Evolutionary conservation across 2,797 vertebrate species (phyloP).

Genomic region (Gymnothorax javanicus): DNA sequence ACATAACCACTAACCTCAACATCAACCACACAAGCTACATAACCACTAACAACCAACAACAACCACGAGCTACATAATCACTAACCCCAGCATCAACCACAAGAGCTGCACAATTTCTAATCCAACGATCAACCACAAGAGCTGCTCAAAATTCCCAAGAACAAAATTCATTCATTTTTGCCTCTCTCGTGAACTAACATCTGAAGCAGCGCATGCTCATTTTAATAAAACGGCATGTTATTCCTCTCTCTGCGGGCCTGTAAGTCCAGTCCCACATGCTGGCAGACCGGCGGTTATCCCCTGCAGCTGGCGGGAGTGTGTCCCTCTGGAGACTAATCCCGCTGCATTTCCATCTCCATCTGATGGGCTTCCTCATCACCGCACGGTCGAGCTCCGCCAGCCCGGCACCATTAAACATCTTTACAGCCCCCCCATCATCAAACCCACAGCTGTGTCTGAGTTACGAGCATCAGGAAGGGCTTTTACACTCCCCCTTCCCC

Average conservation of each 20-base stretch:
- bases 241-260: too few species aligned
- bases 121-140: background rate
- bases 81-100: background rate
- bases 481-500: constrained; percentile 14
- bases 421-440: constrained; percentile 36
- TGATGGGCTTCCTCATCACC: constrained; percentile 25
- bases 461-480: background rate
- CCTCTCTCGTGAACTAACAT: background rate
- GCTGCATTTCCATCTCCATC: constrained; percentile 10
- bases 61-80: background rate
- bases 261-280: background rate
- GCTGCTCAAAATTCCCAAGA: background rate
- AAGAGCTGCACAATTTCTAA: background rate
- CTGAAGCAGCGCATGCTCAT: too few species aligned
- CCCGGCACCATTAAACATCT: constrained; percentile 34
- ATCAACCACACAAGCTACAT: background rate
- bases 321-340: background rate
- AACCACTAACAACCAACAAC: background rate
- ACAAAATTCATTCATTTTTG: background rate
- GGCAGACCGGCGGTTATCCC: background rate
- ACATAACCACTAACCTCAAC: too few species aligned
- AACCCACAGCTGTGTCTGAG: background rate
- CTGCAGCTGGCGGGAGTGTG: background rate
- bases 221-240: too few species aligned
- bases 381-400: constrained; percentile 33